phyloP scores from a whole-genome alignment of 23 tunicate species.

The Styela clava region DNA sequence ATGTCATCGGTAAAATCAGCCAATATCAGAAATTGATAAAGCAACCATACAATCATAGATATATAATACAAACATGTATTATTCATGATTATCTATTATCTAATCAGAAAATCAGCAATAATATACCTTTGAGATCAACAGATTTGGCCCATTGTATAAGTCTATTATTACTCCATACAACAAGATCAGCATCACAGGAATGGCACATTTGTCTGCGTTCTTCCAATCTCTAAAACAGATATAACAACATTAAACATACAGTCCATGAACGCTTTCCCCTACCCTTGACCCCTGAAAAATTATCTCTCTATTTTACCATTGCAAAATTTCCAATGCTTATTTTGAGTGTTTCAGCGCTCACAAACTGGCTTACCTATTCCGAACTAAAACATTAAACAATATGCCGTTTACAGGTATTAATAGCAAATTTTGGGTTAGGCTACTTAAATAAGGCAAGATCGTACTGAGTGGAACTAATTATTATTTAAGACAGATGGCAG shows the following conservation, averaged over 20 bases:
- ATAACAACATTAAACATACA: conserved; percentile 5
- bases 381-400: no score
- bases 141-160: conserved; percentile 86
- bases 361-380: no score
- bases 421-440: no score
- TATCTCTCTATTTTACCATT: no score
- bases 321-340: no score
- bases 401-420: no score
- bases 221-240: conserved; percentile 63
- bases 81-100: background rate
- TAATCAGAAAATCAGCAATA: background rate
- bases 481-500: no score
- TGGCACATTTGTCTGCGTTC: conserved; percentile 83
- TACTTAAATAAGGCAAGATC: no score
- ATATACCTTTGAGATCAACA: conserved; percentile 72
- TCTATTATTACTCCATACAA: conserved; percentile 76
- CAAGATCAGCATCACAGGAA: conserved; percentile 55
- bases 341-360: background rate
- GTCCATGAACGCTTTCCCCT: no score
- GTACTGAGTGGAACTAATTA: no score
- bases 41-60: background rate
- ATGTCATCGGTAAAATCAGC: background rate
- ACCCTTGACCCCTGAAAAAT: no score
- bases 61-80: background rate
- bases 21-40: background rate